A percentile compares a stretch with the other conserved stretches of the same genome.
phyloP scores from a whole-genome alignment of 2,113 vertebrate species.

The Sisor rabdophorus region DNA sequence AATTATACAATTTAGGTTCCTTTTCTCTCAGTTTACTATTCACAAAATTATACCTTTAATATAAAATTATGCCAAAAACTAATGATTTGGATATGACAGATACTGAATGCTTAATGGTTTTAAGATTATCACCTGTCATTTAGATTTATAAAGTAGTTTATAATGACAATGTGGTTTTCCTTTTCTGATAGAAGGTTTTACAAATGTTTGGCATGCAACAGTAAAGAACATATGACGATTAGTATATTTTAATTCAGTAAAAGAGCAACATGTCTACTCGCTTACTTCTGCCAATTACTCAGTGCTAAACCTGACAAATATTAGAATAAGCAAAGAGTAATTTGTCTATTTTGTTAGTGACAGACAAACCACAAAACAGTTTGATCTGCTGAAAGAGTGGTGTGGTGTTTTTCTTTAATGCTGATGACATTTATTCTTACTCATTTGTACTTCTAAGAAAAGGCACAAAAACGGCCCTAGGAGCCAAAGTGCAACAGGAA shows the following conservation, averaged over 20 bases:
- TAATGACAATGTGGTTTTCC: background rate
- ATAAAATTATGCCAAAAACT: background rate
- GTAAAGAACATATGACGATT: background rate
- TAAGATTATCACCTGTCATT: background rate
- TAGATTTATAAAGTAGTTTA: background rate
- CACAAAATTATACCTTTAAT: background rate
- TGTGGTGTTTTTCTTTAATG: conserved; percentile 12
- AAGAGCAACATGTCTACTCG: background rate
- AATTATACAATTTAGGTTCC: background rate
- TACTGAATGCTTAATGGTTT: background rate
- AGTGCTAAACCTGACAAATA: background rate
- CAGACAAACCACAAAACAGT: background rate
- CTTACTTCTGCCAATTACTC: background rate
- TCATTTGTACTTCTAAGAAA: conserved; percentile 18
- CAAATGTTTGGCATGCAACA: background rate
- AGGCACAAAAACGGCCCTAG: background rate
- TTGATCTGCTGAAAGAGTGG: background rate
- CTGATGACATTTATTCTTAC: conserved; percentile 5
- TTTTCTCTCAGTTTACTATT: background rate
- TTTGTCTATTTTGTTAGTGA: background rate
- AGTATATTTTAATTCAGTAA: background rate
- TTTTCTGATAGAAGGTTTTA: background rate
- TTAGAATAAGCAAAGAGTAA: background rate
- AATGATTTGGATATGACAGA: background rate
- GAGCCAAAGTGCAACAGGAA: conserved; percentile 10